phyloP scores from a whole-genome alignment of 2,113 vertebrate species.

The Sorex fumeus region DNA sequence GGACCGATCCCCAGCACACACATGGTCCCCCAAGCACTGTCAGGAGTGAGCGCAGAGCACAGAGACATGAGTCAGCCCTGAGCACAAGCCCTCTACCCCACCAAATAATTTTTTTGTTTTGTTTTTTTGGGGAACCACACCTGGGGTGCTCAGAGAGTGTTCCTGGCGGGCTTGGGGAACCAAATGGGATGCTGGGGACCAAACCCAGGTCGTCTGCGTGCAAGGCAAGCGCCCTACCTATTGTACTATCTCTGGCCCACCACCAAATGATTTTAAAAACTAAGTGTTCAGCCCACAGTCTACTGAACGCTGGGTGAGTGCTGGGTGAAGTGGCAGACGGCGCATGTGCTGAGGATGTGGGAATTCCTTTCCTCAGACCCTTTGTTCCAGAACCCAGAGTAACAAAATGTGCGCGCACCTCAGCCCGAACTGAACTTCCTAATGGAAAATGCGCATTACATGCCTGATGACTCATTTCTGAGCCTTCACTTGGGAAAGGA shows the following conservation, averaged over 20 bases:
- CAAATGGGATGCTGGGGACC: too few species aligned
- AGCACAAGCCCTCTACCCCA: neutral
- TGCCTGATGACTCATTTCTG: constrained; percentile 6
- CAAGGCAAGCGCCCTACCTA: too few species aligned
- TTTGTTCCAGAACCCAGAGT: neutral
- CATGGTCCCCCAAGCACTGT: too few species aligned
- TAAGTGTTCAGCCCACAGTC: neutral
- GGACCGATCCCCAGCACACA: too few species aligned
- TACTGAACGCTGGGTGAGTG: neutral
- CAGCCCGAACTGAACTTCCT: constrained; percentile 10
- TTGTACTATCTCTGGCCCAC: too few species aligned
- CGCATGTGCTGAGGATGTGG: neutral
- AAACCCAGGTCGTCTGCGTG: too few species aligned
- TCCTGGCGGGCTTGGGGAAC: too few species aligned
- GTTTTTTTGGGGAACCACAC: too few species aligned
- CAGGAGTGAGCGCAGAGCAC: too few species aligned
- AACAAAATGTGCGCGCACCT: neutral
- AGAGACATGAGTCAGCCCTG: too few species aligned
- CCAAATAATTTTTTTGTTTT: too few species aligned
- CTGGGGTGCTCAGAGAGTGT: too few species aligned
- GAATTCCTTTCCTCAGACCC: neutral
- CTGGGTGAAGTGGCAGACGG: neutral
- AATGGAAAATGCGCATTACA: neutral
- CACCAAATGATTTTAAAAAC: neutral
- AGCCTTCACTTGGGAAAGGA: constrained; percentile 4